Evolutionary conservation across 2,888 invertebrate genomes (phyloP).

Genomic region (Lasioglossum pauxillum): DNA sequence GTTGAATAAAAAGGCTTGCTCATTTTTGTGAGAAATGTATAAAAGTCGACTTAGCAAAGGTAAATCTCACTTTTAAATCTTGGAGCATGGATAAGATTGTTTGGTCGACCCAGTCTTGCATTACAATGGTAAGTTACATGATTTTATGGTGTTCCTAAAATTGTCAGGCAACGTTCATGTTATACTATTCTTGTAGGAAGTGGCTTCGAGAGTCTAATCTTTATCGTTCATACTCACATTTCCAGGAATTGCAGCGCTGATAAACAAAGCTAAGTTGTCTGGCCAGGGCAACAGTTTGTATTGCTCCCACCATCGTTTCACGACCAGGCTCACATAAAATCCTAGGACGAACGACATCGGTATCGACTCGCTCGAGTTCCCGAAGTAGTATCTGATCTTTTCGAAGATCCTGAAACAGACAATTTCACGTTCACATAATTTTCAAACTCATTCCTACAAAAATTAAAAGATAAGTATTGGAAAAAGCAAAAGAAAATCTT

Average conservation of each 20-base stretch:
- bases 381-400: conserved; percentile 93
- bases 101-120: not conserved
- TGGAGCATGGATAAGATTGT: not conserved
- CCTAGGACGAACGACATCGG: conserved; percentile 98
- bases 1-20: too few relatives aligned
- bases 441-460: not conserved
- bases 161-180: not conserved
- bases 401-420: conserved; percentile 91
- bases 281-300: conserved; percentile 97
- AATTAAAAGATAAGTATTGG: not conserved
- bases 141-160: not conserved
- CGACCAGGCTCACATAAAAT: conserved; percentile 96
- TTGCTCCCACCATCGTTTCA: conserved; percentile 98
- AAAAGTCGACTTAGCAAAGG: not conserved
- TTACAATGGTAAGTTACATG: not conserved
- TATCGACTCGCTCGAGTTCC: conserved; percentile 94
- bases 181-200: not conserved
- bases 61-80: not conserved
- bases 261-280: conserved; percentile 95
- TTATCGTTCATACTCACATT: conserved; percentile 88
- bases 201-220: not conserved
- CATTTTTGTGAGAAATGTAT: not conserved
- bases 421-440: not conserved
- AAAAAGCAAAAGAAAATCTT: not conserved
- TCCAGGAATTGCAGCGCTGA: conserved; percentile 96